phyloP scores from a whole-genome alignment of 2,888 invertebrate genomes.

The Timema cristinae region DNA sequence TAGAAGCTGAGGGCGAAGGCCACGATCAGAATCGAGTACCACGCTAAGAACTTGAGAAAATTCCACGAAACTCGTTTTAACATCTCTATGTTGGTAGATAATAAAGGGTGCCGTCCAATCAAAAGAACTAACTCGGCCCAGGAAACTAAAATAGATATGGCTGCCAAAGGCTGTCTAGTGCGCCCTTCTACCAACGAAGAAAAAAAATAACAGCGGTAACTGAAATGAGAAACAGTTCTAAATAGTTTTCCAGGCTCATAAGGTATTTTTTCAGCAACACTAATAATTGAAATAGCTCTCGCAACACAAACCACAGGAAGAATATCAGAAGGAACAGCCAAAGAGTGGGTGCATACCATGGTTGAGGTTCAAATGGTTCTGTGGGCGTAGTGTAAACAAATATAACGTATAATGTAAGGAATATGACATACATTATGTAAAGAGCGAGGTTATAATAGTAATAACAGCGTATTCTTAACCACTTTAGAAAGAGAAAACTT shows the following conservation, averaged over 20 bases:
- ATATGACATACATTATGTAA: conserved; percentile 64
- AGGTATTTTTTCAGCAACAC: conserved; percentile 66
- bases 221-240: conserved; percentile 65
- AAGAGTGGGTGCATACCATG: neutral
- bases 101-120: conserved; percentile 72
- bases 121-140: conserved; percentile 72
- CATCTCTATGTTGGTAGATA: conserved; percentile 81
- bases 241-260: conserved; percentile 65
- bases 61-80: conserved; percentile 65
- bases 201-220: conserved; percentile 54
- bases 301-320: conserved; percentile 57
- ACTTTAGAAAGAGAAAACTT: conserved; percentile 75
- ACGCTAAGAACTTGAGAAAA: conserved; percentile 71
- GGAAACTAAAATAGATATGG: conserved; percentile 68
- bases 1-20: conserved; percentile 80
- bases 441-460: conserved; percentile 69
- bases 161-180: conserved; percentile 57
- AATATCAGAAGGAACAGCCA: conserved; percentile 38
- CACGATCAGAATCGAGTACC: conserved; percentile 75
- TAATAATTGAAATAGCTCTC: conserved; percentile 68
- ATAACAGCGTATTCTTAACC: conserved; percentile 70
- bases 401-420: conserved; percentile 66
- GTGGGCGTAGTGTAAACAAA: conserved; percentile 23
- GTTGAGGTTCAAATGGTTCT: neutral
- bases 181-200: neutral